phyloP scores from a whole-genome alignment of 2,797 vertebrate genomes.

The Buceros bicornis region DNA sequence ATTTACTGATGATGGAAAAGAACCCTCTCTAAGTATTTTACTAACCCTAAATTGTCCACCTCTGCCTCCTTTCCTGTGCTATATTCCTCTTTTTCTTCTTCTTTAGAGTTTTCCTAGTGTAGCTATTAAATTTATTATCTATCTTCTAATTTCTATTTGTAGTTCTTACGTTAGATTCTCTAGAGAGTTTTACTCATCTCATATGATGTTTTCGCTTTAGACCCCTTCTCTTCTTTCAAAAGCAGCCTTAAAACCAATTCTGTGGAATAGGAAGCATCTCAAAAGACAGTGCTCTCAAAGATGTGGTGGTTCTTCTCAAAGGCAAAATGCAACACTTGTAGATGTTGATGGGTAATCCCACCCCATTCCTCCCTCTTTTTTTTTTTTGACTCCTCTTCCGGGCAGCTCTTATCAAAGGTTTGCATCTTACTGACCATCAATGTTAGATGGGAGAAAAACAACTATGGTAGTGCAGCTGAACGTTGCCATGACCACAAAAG shows the following conservation, averaged over 20 bases:
- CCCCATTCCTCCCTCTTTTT: accelerated
- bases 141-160: background rate
- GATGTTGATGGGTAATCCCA: background rate
- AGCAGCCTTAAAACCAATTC: background rate
- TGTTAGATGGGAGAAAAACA: background rate
- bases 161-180: background rate
- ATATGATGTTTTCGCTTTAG: background rate
- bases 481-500: background rate
- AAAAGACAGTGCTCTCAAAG: background rate
- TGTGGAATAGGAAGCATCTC: background rate
- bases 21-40: background rate
- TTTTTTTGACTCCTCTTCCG: too few species aligned
- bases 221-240: background rate
- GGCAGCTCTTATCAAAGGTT: background rate
- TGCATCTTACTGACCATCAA: background rate
- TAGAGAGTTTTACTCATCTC: background rate
- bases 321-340: background rate
- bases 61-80: background rate
- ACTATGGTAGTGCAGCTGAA: background rate
- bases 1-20: background rate
- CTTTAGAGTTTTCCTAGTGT: background rate
- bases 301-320: background rate
- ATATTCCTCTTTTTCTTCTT: background rate
- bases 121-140: background rate
- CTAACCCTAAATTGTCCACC: background rate